Conservation (phyloP, 1,140 invertebrate genomes). For the Aphelenchoides besseyi region DNA sequence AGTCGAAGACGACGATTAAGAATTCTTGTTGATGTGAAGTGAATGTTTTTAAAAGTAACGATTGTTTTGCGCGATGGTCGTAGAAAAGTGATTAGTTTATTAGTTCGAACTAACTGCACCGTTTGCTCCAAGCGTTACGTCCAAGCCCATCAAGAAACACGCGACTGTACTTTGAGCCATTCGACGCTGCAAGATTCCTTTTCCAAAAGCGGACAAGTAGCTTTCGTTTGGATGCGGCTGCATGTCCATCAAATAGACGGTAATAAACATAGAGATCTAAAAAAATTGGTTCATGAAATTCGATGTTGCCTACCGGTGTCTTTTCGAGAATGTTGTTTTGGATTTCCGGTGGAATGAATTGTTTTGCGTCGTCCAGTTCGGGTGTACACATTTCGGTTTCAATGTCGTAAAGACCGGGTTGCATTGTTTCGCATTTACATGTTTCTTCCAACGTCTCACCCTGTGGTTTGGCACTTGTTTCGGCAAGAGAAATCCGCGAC, state of each 20-base stretch:
- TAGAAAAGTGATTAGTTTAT: background rate
- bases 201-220: constrained; percentile 61
- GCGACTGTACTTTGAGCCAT: constrained; percentile 62
- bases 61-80: background rate
- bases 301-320: constrained; percentile 47
- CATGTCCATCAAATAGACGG: constrained; percentile 62
- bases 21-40: no score
- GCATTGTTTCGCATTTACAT: constrained; percentile 53
- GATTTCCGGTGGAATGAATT: constrained; percentile 61
- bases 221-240: constrained; percentile 57
- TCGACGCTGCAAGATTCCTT: constrained; percentile 57
- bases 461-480: constrained; percentile 18
- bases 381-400: constrained; percentile 63
- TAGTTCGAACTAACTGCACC: constrained; percentile 8
- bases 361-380: constrained; percentile 61
- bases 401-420: constrained; percentile 60
- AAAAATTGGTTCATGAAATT: constrained; percentile 11
- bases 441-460: constrained; percentile 42
- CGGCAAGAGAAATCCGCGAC: constrained; percentile 39
- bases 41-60: background rate
- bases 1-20: no score
- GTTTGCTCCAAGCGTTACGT: constrained; percentile 48
- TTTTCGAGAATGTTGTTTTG: constrained; percentile 62
- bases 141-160: constrained; percentile 60
- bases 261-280: constrained; percentile 63